These are phyloP conservation scores for Oxyruncus cristatus DNA, from an alignment of 2,113 vertebrate species.

Conservation along the genomic window DNA sequence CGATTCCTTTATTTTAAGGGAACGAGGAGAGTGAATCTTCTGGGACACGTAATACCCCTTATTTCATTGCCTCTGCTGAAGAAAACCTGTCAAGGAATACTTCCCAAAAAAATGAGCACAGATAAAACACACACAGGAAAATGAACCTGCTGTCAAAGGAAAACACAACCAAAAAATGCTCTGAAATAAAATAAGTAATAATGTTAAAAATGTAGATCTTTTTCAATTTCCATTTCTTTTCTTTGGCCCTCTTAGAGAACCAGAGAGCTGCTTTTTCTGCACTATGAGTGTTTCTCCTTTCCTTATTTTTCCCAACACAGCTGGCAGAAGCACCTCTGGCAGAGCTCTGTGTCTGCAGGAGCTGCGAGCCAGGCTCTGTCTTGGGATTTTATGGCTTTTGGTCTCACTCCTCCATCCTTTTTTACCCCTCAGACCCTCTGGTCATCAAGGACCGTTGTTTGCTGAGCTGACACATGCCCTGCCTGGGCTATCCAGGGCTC, in stretches of 20 bases:
- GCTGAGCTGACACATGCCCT: background rate
- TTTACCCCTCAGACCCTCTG: background rate
- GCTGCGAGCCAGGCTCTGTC: background rate
- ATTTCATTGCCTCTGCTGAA: background rate
- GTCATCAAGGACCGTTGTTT: background rate
- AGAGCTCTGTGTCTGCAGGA: background rate
- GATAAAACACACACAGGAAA: background rate
- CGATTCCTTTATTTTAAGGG: background rate
- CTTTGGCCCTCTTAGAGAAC: background rate
- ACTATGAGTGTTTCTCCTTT: background rate
- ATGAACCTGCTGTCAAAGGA: background rate
- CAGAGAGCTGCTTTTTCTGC: background rate
- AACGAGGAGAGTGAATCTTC: background rate
- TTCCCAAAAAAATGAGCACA: background rate
- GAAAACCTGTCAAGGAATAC: background rate
- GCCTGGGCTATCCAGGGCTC: background rate
- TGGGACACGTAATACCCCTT: background rate
- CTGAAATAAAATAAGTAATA: background rate
- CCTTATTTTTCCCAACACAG: background rate
- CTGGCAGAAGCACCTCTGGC: background rate
- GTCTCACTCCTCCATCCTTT: background rate
- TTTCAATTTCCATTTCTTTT: background rate
- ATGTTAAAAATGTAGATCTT: rapidly evolving
- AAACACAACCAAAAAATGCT: background rate
- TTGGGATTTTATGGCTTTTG: background rate